Base-by-base conservation (phyloP, 37 sponge, comb jelly and placozoan species). In the Corticium candelabrum region DNA sequence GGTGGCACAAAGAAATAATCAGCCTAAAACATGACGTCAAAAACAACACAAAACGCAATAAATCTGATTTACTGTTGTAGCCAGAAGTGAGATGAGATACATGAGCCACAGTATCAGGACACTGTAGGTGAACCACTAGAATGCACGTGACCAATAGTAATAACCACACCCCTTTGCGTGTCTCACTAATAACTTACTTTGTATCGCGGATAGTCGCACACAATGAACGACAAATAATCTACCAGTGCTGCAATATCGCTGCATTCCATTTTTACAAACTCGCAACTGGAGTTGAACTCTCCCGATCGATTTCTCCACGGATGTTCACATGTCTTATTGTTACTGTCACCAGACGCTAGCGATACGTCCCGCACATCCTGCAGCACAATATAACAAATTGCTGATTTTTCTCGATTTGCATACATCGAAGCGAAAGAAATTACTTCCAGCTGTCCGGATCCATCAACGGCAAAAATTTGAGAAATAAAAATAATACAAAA, bases 51-150 rank as follows among this genome's bases (percentile, higher is more conserved):
- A 37, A 35, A 1, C 34, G 2, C 38, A 43, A 34, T 74, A 27
- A 70, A 70, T 3, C 4, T 70, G 34, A 70, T 70, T 80, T 70
- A 91, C 91, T 3, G 88, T 87, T 39, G 91, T 91, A 35, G 91
- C 88, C n/a, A 91, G 78, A 0, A 91, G 79, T 67, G 91, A 82
- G 11, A 91, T 87, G 40, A 91, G 86, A 31, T 84, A 79, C 40
- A 87, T 31, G 21, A 87, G 50, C 91, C 91, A 91, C 0, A 87
- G 34, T 2, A 56, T 79, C 83, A 91, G 71, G 34, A 85, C 27
- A 0, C 85, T 40, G 41, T 83, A 85, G 1, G 82, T 89, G 5
- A 91, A 32, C 3, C 86, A 79, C 91, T 92, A 68, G 29, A 1
- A n/a, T n/a, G n/a, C n/a, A n/a, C n/a, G n/a, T n/a, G n/a, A n/a